phyloP scores from a whole-genome alignment of 2,888 invertebrate species.

The Athalia cordata region DNA sequence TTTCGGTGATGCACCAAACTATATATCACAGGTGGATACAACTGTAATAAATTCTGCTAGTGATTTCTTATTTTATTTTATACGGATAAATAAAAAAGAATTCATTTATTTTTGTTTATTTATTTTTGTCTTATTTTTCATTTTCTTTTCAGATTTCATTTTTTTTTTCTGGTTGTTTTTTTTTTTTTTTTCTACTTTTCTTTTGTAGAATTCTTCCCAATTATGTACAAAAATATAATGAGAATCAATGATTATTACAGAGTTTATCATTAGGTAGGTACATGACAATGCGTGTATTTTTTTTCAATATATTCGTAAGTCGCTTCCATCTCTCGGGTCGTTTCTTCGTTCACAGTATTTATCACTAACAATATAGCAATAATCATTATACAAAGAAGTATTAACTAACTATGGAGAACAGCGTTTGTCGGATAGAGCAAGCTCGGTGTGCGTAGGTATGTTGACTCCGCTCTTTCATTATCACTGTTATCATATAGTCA shows the following conservation, averaged over 20 bases:
- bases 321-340: background rate
- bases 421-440: conserved; percentile 30
- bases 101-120: background rate
- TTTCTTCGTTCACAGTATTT: background rate
- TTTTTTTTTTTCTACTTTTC: conserved; percentile 10
- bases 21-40: too few relatives aligned
- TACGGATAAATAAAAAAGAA: background rate
- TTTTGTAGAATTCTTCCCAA: conserved; percentile 60
- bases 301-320: conserved; percentile 35
- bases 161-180: conserved; percentile 20
- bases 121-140: background rate
- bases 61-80: too few relatives aligned
- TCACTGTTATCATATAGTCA: background rate
- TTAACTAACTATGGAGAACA: conserved; percentile 40
- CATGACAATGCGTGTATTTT: conserved; percentile 58
- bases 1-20: background rate
- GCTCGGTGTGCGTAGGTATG: conserved; percentile 27
- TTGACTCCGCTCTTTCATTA: conserved; percentile 13
- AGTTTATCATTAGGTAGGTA: conserved; percentile 57
- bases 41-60: too few relatives aligned
- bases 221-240: conserved; percentile 72
- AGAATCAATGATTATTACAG: conserved; percentile 68
- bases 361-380: conserved; percentile 3
- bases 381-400: conserved; percentile 47
- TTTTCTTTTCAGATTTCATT: background rate